Base-by-base conservation (phyloP, 2,797 vertebrate genomes). In the Premnoplex brunnescens region DNA sequence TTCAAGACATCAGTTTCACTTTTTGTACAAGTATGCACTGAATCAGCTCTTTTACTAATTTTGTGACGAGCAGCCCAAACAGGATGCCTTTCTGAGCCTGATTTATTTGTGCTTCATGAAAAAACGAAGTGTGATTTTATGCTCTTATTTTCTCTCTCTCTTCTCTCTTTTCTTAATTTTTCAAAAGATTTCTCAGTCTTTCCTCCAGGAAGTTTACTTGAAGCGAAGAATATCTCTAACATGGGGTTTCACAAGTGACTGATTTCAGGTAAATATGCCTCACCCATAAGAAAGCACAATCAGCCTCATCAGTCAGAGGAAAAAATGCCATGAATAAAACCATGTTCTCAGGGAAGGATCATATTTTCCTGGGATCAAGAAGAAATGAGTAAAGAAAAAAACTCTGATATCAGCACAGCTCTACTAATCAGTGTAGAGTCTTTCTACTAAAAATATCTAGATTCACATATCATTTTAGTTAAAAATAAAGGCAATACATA, bases 401-500 rank as follows among this genome's bases (percentile, higher is more conserved):
- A 6, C 48, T 80, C 37, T 60, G 37, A 43, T 69, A 72, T 46
- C 49, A 67, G 14, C 58, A 34, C 11, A 63, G 19, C 24, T 72
- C 41, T 81, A 36, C 9, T 24, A 80, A 66, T 55, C 32, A 73
- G 23, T 18, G n/a, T 39, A 66, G 49, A 92, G 48, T 34, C 46
- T 77, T 91, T 75, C 55, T 59, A 39, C 79, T 89, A 93, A 96
- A 95, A 95, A 78, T 95, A 95, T 20, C 75, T 27, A 52, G 17
- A 21, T 90, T 96, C 88, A 68, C 67, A 30, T 89, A 78, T 78
- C 1, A 86, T 92, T 92, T 46, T 46, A 71, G 76, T 55, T 90
- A 86, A 93, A 96, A 95, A 90, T 92, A 92, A 88, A 93, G 62
- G 43, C 56, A 91, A 76, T 55, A 18, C 36, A 16, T 92, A 82